These are phyloP conservation scores for Adela reaumurella DNA, from an alignment of 2,888 invertebrate species.

Conservation along the genomic window DNA sequence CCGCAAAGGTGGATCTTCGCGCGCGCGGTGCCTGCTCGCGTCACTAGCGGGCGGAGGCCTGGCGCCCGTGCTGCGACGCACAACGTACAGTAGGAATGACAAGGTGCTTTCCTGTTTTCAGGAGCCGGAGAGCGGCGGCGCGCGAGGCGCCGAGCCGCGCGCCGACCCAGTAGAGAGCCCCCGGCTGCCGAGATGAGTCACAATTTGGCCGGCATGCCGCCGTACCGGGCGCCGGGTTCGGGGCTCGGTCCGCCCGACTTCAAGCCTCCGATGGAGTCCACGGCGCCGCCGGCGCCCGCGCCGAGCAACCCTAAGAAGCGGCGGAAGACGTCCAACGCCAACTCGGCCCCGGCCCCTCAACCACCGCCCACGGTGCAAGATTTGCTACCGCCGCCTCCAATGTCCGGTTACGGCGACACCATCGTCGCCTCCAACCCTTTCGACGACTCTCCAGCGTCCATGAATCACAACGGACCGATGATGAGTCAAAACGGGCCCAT, in stretches of 20 bases:
- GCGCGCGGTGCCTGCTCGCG: too few species aligned
- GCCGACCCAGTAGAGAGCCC: neutral
- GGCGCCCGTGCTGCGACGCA: neutral
- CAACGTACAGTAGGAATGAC: neutral
- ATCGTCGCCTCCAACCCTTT: conserved; percentile 94
- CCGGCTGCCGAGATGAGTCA: conserved; percentile 62
- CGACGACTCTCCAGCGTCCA: conserved; percentile 78
- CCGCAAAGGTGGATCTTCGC: too few species aligned
- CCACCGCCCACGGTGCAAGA: conserved; percentile 72
- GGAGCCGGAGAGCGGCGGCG: conserved; percentile 2
- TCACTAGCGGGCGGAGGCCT: neutral
- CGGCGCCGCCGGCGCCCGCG: conserved; percentile 68
- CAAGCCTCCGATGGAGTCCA: conserved; percentile 68
- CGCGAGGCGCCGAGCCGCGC: neutral
- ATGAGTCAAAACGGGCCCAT: conserved; percentile 62
- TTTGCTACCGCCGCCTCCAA: conserved; percentile 77
- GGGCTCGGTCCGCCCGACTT: conserved; percentile 69
- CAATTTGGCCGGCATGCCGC: conserved; percentile 77
- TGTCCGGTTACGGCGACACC: conserved; percentile 89
- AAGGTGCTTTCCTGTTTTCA: conserved; percentile 3
- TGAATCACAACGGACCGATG: conserved; percentile 59
- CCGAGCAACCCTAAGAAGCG: conserved; percentile 86
- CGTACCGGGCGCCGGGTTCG: conserved; percentile 72
- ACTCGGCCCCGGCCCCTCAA: conserved; percentile 61
- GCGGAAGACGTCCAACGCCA: conserved; percentile 74